Evolutionary conservation across 2,797 vertebrate species (phyloP).

Genomic region (Oryzias dopingdopingensis): DNA sequence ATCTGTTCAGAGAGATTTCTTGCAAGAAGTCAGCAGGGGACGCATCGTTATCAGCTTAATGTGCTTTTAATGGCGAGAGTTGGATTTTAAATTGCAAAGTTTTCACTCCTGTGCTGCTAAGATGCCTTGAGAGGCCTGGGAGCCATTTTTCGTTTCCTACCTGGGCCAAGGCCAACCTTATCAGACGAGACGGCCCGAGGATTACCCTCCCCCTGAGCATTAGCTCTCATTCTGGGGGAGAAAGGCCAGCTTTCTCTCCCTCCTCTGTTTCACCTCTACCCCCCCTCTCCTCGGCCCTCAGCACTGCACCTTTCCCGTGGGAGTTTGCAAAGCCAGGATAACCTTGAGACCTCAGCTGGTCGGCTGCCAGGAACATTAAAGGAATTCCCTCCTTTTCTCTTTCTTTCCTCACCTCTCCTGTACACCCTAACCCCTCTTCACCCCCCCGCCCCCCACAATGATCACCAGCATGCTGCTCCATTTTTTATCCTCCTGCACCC

Average conservation of each 20-base stretch:
- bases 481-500: slow-evolving; percentile 66
- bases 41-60: slow-evolving; percentile 43
- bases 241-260: slow-evolving; percentile 66
- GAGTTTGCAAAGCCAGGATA: slow-evolving; percentile 86
- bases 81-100: slow-evolving; percentile 45
- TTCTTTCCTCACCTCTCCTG: slow-evolving; percentile 68
- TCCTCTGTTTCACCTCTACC: slow-evolving; percentile 65
- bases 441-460: slow-evolving; percentile 66
- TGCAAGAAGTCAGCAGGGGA: slow-evolving; percentile 18
- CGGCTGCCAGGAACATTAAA: slow-evolving; percentile 86
- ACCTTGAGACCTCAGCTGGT: slow-evolving; percentile 87
- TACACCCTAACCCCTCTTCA: slow-evolving; percentile 61
- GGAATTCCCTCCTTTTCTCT: slow-evolving; percentile 71
- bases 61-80: slow-evolving; percentile 45
- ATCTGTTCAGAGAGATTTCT: slow-evolving; percentile 20
- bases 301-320: slow-evolving; percentile 90
- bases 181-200: slow-evolving; percentile 60
- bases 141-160: slow-evolving; percentile 52
- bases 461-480: slow-evolving; percentile 76
- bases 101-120: slow-evolving; percentile 31
- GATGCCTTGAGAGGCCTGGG: slow-evolving; percentile 60
- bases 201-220: slow-evolving; percentile 67
- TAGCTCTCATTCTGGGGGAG: slow-evolving; percentile 72
- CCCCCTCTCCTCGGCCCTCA: slow-evolving; percentile 64
- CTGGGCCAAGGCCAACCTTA: slow-evolving; percentile 63